These are phyloP conservation scores for Cheilosia pagana DNA, from an alignment of 2,888 invertebrate genomes.

Conservation along the genomic window DNA sequence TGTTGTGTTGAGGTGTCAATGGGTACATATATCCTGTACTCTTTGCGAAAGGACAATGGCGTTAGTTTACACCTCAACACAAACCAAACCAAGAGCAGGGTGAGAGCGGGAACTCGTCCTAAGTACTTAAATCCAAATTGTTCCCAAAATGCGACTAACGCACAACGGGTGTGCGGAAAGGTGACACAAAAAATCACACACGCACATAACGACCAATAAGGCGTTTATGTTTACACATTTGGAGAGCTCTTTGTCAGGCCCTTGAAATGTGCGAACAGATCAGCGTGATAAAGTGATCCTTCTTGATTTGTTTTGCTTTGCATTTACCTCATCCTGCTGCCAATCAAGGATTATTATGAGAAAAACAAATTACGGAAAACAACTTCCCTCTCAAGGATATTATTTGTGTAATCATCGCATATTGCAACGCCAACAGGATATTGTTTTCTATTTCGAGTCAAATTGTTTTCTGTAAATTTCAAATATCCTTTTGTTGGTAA, in stretches of 20 bases:
- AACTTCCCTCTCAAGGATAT: slow-evolving; percentile 72
- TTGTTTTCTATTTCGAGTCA: slow-evolving; percentile 50
- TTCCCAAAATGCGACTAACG: slow-evolving; percentile 53
- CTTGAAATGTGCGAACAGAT: slow-evolving; percentile 60
- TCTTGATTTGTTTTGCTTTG: background rate
- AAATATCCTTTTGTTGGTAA: slow-evolving; percentile 69
- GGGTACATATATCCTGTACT: slow-evolving; percentile 37
- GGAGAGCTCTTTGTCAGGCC: slow-evolving; percentile 20
- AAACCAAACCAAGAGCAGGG: slow-evolving; percentile 5
- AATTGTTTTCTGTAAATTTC: slow-evolving; percentile 65
- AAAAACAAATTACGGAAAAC: slow-evolving; percentile 65
- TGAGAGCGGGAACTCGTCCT: slow-evolving; percentile 27
- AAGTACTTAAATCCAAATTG: slow-evolving; percentile 71
- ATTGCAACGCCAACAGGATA: slow-evolving; percentile 68
- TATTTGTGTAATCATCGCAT: slow-evolving; percentile 57
- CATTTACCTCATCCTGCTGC: background rate
- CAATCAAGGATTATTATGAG: slow-evolving; percentile 39
- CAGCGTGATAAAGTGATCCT: slow-evolving; percentile 47
- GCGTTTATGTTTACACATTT: slow-evolving; percentile 46
- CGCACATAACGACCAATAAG: slow-evolving; percentile 54
- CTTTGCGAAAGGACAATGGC: slow-evolving; percentile 44
- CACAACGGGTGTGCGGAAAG: slow-evolving; percentile 45
- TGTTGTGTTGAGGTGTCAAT: slow-evolving; percentile 65
- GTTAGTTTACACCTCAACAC: slow-evolving; percentile 53
- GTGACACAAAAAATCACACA: slow-evolving; percentile 5